phyloP scores from a whole-genome alignment of 2,888 invertebrate genomes.

The Hemistola chrysoprasaria region DNA sequence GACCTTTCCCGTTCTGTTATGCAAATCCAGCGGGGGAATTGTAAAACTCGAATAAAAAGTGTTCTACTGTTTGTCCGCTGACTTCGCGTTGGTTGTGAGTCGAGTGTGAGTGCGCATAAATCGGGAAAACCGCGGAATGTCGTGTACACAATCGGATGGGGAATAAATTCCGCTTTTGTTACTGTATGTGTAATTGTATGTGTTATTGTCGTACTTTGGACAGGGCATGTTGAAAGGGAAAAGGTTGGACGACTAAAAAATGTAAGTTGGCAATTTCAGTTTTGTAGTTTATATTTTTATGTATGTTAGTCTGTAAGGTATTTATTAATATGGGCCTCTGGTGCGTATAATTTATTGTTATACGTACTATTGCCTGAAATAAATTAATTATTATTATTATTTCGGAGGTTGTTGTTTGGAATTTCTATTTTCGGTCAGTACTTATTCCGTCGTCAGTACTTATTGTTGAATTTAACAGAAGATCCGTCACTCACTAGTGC shows the following conservation, averaged over 20 bases:
- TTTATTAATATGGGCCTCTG: too few species aligned
- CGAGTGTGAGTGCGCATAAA: constrained; percentile 75
- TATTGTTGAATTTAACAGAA: too few species aligned
- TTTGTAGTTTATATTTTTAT: too few species aligned
- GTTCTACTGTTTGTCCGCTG: constrained; percentile 76
- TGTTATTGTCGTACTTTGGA: constrained; percentile 12
- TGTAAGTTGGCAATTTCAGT: constrained; percentile 1
- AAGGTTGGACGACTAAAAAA: constrained; percentile 9
- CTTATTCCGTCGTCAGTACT: too few species aligned
- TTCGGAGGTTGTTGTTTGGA: too few species aligned
- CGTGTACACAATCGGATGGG: constrained; percentile 17
- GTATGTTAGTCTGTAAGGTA: too few species aligned
- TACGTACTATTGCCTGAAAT: too few species aligned
- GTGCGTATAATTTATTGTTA: too few species aligned
- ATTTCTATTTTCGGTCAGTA: too few species aligned
- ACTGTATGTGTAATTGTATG: constrained; percentile 19
- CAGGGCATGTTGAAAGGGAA: constrained; percentile 19
- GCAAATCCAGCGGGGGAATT: constrained; percentile 77
- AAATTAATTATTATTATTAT: too few species aligned
- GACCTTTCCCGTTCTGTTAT: constrained; percentile 81
- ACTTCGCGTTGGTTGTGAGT: constrained; percentile 64
- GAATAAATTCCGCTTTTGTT: constrained; percentile 20
- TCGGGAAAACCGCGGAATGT: constrained; percentile 45
- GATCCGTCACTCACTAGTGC: too few species aligned
- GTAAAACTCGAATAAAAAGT: constrained; percentile 78